phyloP scores from a whole-genome alignment of 2,113 vertebrate genomes.

The Nyctibius bracteatus region DNA sequence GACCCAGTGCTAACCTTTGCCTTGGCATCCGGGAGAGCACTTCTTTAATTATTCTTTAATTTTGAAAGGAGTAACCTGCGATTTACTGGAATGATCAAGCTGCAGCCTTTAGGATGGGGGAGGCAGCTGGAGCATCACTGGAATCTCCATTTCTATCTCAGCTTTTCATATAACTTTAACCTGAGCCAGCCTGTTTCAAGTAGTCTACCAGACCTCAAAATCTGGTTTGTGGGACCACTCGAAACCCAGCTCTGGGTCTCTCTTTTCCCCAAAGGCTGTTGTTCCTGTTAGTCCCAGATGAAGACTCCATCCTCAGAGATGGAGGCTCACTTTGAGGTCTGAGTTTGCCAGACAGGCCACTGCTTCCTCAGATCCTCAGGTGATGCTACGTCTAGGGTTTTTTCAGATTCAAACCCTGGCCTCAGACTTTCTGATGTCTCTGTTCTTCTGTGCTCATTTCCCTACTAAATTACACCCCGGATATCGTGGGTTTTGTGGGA shows the following conservation, averaged over 20 bases:
- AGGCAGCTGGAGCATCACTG: neutral
- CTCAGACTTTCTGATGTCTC: neutral
- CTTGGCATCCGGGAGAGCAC: neutral
- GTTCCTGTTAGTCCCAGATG: neutral
- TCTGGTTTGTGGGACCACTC: neutral
- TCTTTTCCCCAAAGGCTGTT: neutral
- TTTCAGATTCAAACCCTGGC: neutral
- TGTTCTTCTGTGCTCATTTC: neutral
- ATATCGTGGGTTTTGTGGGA: neutral
- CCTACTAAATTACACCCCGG: too few relatives aligned
- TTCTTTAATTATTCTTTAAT: neutral
- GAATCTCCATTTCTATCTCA: neutral
- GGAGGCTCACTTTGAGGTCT: neutral
- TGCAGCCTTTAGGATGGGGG: neutral
- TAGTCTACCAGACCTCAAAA: neutral
- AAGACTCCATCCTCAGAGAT: neutral
- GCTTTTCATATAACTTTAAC: rapidly evolving
- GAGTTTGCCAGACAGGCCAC: neutral
- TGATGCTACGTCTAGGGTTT: neutral
- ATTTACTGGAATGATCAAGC: neutral
- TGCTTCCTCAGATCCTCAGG: neutral
- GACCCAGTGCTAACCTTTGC: neutral
- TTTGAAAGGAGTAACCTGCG: neutral
- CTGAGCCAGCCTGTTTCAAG: neutral
- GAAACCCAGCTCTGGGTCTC: rapidly evolving